Base-by-base conservation (phyloP, 2,888 invertebrate species). In the Scaptomyza parva region DNA sequence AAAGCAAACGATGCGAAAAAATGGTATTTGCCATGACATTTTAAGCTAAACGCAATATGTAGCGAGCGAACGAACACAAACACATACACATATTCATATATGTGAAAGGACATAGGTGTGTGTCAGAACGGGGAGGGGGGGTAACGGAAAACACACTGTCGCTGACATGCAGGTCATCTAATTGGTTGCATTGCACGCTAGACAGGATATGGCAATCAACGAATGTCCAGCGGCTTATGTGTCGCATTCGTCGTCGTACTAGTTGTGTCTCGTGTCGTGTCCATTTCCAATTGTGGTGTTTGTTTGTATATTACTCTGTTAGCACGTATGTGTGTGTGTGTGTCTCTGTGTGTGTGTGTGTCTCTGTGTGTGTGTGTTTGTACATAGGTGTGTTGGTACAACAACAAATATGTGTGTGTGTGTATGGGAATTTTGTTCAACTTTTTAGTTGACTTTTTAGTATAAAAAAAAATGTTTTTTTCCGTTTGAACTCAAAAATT, bases 181-280 rank as follows among this genome's bases (percentile, higher is more conserved):
- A 86, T 86, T 81, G 81, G 81, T 77, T 74, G 84, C 84, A 76
- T 58, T 70, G 74, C 83, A 69, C 73, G 78, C 70, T 67, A 61
- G 60, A 70, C 76, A 68, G 62, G 58, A 73, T 70, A 60, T 79
- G 80, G 84, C 86, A 79, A 81, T 81, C 81, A 86, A 80, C 86
- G 84, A 81, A 70, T 83, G 74, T 84, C 80, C 81, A 83, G 81
- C 70, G 74, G 84, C 81, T 86, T 83, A 76, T 72, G 60, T 85
- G 64, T 72, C 76, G 44, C 52, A 62, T 61, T 66, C 60, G 41
- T 59, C 60, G 41, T 59, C 44, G 39, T 45, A 51, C 41, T 61
- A 51, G 63, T 75, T 63, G n/a, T n/a, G n/a, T n/a, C n/a, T n/a
- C n/a, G n/a, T n/a, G 65, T 53, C 54, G 61, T 59, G 44, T 71